phyloP scores from a whole-genome alignment of 2,888 invertebrate species.

The Hymenopus coronatus region DNA sequence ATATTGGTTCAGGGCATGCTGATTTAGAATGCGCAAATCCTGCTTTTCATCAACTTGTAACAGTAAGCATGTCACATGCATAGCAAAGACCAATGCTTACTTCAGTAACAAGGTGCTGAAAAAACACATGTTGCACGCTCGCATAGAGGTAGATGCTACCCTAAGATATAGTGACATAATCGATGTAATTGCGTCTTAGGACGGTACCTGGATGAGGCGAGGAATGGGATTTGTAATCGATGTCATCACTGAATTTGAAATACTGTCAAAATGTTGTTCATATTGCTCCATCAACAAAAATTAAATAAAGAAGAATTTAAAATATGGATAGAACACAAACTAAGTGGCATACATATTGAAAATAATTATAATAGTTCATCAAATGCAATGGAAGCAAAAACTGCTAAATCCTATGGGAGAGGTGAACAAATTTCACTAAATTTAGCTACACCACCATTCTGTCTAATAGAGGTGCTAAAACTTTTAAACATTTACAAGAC shows the following conservation, averaged over 20 bases:
- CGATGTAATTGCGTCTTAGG: conserved; percentile 24
- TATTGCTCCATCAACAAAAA: neutral
- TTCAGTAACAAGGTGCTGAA: neutral
- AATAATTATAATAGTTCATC: conserved; percentile 20
- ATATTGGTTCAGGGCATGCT: too few species aligned
- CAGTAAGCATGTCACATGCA: too few species aligned
- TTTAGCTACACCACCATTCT: conserved; percentile 12
- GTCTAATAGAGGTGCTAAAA: conserved; percentile 25
- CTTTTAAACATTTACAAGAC: neutral
- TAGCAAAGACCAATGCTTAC: too few species aligned
- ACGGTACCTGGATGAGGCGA: conserved; percentile 26
- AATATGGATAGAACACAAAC: conserved; percentile 7
- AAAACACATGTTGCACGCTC: neutral
- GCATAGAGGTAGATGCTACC: neutral
- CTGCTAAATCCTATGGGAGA: conserved; percentile 24
- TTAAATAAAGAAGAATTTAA: neutral
- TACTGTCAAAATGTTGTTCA: conserved; percentile 21
- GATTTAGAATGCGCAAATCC: too few species aligned
- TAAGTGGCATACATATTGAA: conserved; percentile 19
- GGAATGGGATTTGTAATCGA: conserved; percentile 28
- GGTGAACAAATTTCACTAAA: neutral
- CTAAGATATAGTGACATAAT: neutral
- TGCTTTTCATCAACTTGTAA: too few species aligned
- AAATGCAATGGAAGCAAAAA: conserved; percentile 22
- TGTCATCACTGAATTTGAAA: too few species aligned